phyloP scores from a whole-genome alignment of 2,888 invertebrate species.

The Rhingia campestris region DNA sequence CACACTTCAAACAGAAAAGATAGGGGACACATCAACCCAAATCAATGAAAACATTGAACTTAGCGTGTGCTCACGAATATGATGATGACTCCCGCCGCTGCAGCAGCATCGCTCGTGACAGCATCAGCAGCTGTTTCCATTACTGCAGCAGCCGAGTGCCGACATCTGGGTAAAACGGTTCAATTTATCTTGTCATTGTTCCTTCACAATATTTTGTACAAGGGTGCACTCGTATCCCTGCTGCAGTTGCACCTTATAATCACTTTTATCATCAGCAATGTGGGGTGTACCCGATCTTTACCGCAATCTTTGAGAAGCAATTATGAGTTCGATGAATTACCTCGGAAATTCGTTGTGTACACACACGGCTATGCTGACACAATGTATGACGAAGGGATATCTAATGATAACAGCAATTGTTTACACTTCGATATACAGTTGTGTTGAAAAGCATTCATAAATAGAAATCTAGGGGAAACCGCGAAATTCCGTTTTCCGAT shows the following conservation, averaged over 20 bases:
- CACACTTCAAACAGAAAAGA: constrained; percentile 27
- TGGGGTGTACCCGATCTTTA: constrained; percentile 27
- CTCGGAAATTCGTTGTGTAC: background rate
- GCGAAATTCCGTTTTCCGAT: background rate
- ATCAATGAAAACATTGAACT: constrained; percentile 47
- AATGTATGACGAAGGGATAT: background rate
- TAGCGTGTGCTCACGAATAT: background rate
- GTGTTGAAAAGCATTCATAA: constrained; percentile 1
- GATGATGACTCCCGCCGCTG: constrained; percentile 39
- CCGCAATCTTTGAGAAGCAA: constrained; percentile 36
- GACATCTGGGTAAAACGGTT: constrained; percentile 35
- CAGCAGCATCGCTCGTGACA: constrained; percentile 35
- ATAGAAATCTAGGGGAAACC: constrained; percentile 6
- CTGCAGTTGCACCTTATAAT: constrained; percentile 66
- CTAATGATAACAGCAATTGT: constrained; percentile 8
- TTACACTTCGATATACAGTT: background rate
- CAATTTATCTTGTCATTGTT: constrained; percentile 65
- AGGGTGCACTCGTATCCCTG: constrained; percentile 40
- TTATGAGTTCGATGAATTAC: constrained; percentile 40
- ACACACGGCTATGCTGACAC: background rate
- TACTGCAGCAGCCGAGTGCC: constrained; percentile 29
- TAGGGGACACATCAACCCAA: constrained; percentile 45
- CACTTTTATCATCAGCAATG: constrained; percentile 37
- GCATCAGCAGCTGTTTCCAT: constrained; percentile 64
- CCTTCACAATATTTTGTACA: constrained; percentile 14